phyloP scores from a whole-genome alignment of 2,113 vertebrate species.

The Ceuthmochares aereus region DNA sequence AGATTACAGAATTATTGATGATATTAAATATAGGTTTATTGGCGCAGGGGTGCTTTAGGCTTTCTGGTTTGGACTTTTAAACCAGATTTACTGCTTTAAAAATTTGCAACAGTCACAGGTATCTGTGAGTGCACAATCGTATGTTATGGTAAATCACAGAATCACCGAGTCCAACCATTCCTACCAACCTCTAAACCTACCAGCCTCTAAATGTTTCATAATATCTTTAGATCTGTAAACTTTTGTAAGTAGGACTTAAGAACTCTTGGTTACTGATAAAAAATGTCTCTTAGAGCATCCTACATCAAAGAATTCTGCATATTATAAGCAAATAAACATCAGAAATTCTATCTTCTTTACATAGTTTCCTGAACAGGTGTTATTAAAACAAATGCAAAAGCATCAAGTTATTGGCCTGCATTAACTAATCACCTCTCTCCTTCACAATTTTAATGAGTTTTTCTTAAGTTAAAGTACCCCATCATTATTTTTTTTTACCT shows the following conservation, averaged over 20 bases:
- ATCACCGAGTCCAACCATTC: too few species aligned
- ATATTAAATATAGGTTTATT: neutral
- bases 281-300: neutral
- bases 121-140: fast-evolving
- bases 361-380: neutral
- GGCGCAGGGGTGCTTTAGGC: neutral
- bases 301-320: too few species aligned
- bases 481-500: neutral
- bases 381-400: neutral
- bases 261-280: neutral
- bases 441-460: neutral
- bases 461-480: neutral
- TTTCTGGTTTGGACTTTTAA: neutral
- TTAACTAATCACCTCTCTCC: neutral
- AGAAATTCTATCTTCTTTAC: fast-evolving
- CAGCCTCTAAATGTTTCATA: neutral
- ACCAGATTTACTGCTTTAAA: neutral
- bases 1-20: neutral
- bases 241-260: neutral
- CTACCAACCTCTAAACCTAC: too few species aligned
- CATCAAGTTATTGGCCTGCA: fast-evolving
- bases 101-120: neutral
- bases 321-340: too few species aligned
- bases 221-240: neutral
- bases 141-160: fast-evolving